A percentile compares a stretch with the other conserved stretches of the same genome.
Evolutionary conservation across 1,140 invertebrate genomes (phyloP).

Genomic region (Drosophila funebris): DNA sequence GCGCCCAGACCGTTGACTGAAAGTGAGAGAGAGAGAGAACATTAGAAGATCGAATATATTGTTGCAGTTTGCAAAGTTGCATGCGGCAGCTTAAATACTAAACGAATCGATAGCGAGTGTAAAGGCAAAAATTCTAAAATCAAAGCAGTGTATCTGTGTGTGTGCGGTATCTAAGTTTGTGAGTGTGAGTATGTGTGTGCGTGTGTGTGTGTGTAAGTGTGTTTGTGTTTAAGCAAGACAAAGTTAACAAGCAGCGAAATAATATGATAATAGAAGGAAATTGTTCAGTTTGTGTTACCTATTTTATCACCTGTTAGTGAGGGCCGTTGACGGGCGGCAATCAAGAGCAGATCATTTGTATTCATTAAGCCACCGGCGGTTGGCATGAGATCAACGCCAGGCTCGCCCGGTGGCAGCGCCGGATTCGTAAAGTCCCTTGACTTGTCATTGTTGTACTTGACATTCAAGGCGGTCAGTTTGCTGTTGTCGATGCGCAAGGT

Average conservation of each 20-base stretch:
- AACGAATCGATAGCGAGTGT: constrained; percentile 74
- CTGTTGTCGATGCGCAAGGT: constrained; percentile 99
- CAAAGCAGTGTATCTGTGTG: constrained; percentile 23
- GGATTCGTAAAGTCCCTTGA: constrained; percentile 99
- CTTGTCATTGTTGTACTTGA: constrained; percentile 99
- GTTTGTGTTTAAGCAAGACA: constrained; percentile 1
- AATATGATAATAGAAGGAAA: constrained; percentile 69
- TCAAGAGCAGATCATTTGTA: constrained; percentile 87
- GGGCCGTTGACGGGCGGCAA: constrained; percentile 87
- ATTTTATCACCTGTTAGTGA: constrained; percentile 85
- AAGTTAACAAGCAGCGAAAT: constrained; percentile 35
- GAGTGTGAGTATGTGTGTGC: constrained; percentile 5
- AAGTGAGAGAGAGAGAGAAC: constrained; percentile 28
- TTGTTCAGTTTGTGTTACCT: constrained; percentile 82
- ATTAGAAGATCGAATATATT: neutral
- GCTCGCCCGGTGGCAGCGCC: constrained; percentile 96
- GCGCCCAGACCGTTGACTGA: constrained; percentile 86
- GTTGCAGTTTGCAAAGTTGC: constrained; percentile 17
- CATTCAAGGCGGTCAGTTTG: constrained; percentile 98
- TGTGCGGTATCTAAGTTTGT: constrained; percentile 1
- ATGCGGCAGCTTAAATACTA: constrained; percentile 57
- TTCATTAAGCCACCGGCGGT: constrained; percentile 87
- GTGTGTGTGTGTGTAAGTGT: neutral
- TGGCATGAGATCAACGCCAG: constrained; percentile 87
- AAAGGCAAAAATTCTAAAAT: constrained; percentile 51